Evolutionary conservation across 2,797 vertebrate species (phyloP).

Genomic region (Lutjanus argentimaculatus): DNA sequence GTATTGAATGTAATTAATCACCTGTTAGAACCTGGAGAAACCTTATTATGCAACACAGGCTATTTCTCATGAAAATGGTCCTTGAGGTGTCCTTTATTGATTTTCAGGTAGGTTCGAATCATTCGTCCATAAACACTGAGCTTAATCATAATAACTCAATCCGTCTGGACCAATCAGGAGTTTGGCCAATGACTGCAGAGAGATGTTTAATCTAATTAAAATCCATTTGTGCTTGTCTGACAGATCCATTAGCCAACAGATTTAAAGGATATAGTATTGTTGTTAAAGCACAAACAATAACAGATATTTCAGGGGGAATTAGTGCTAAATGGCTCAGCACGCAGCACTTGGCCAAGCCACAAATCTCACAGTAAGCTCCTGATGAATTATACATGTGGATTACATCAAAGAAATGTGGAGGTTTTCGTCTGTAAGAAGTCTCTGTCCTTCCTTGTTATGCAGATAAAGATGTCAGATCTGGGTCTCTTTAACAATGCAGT

Average conservation of each 20-base stretch:
- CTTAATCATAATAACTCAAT: conserved; percentile 80
- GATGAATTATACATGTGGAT: conserved; percentile 73
- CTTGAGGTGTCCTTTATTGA: conserved; percentile 81
- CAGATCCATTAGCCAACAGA: conserved; percentile 58
- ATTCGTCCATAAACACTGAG: conserved; percentile 73
- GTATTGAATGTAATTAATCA: conserved; percentile 77
- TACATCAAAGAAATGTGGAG: conserved; percentile 50
- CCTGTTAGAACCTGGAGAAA: conserved; percentile 51
- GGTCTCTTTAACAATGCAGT: conserved; percentile 21
- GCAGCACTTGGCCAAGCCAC: conserved; percentile 50
- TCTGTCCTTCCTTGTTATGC: conserved; percentile 51
- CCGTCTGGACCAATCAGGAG: conserved; percentile 62
- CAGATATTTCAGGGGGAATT: conserved; percentile 65
- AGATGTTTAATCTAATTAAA: conserved; percentile 73
- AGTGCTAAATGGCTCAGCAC: conserved; percentile 67
- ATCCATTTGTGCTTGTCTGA: conserved; percentile 64
- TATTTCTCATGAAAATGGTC: conserved; percentile 70
- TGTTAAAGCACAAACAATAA: conserved; percentile 70
- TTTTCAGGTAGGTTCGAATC: conserved; percentile 72
- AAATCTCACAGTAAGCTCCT: conserved; percentile 59
- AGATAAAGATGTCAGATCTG: conserved; percentile 58
- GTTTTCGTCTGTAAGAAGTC: conserved; percentile 55
- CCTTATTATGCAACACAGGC: conserved; percentile 63
- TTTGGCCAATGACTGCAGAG: conserved; percentile 32
- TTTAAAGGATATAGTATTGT: conserved; percentile 67